Percentiles rank a stretch among this genome's conserved stretches.
These are phyloP conservation scores for Dasyurus viverrinus DNA, from an alignment of 2,113 vertebrate genomes.

Conservation along the genomic window DNA sequence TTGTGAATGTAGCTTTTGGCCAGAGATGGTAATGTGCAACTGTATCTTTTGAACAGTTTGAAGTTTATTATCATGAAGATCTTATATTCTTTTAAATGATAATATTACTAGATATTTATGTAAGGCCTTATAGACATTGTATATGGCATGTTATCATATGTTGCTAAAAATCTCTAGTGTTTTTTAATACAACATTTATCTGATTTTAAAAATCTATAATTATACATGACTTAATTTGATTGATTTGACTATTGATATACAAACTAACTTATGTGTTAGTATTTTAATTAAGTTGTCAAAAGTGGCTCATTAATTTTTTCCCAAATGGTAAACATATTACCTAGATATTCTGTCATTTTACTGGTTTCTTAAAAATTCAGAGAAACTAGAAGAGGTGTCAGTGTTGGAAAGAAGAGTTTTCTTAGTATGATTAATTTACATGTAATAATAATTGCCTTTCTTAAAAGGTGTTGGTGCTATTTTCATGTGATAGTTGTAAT, in stretches of 20 bases:
- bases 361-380: constrained; percentile 49
- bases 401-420: constrained; percentile 37
- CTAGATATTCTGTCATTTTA: constrained; percentile 70
- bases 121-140: constrained; percentile 12
- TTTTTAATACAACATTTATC: constrained; percentile 5
- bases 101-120: constrained; percentile 43
- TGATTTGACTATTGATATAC: not conserved
- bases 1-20: constrained; percentile 33
- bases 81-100: not conserved
- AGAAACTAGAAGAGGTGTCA: not conserved
- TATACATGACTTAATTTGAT: constrained; percentile 47
- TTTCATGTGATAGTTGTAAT: not conserved
- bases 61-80: constrained; percentile 49
- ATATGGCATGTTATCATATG: not conserved
- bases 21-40: constrained; percentile 57
- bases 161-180: constrained; percentile 27
- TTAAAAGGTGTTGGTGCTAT: not conserved
- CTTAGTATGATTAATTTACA: constrained; percentile 20
- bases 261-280: not conserved
- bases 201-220: constrained; percentile 33
- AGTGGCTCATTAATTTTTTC: constrained; percentile 62
- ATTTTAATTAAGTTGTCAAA: constrained; percentile 57
- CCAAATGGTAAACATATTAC: constrained; percentile 69
- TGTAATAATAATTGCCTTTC: not conserved
- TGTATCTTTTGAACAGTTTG: constrained; percentile 47